Percentiles rank a stretch among this genome's conserved stretches.
Conservation (phyloP, 1,140 invertebrate genomes). For the Anadara kagoshimensis region DNA sequence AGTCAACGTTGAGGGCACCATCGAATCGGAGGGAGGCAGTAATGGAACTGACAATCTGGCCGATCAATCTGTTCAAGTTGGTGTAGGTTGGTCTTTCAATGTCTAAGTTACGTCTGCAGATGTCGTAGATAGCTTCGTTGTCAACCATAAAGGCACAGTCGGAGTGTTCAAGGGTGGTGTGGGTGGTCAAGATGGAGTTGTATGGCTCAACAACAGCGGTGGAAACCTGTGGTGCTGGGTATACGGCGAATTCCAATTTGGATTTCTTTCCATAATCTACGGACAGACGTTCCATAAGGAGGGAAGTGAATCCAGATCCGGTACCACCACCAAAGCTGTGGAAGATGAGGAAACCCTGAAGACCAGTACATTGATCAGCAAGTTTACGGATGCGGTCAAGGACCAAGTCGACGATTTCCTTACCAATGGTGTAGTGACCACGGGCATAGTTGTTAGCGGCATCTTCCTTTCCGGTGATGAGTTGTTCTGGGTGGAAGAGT, state of each 20-base stretch:
- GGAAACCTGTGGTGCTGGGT: constrained; percentile 64
- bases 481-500: constrained; percentile 74
- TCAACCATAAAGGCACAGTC: constrained; percentile 42
- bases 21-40: constrained; percentile 82
- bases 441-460: constrained; percentile 84
- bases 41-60: constrained; percentile 78
- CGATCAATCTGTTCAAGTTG: constrained; percentile 85
- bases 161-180: constrained; percentile 67
- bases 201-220: constrained; percentile 70
- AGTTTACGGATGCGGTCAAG: constrained; percentile 30
- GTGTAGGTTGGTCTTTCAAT: constrained; percentile 82
- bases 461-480: constrained; percentile 83
- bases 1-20: constrained; percentile 65
- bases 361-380: constrained; percentile 43
- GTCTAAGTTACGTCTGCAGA: constrained; percentile 1
- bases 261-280: constrained; percentile 81
- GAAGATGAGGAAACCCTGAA: constrained; percentile 48
- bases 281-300: constrained; percentile 90
- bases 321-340: constrained; percentile 77
- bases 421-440: constrained; percentile 93
- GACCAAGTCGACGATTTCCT: constrained; percentile 83
- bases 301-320: constrained; percentile 89
- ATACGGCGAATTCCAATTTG: constrained; percentile 76
- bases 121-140: constrained; percentile 89
- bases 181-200: constrained; percentile 57